Conservation (phyloP, 2,113 vertebrate species). For the Opisthocomus hoazin region DNA sequence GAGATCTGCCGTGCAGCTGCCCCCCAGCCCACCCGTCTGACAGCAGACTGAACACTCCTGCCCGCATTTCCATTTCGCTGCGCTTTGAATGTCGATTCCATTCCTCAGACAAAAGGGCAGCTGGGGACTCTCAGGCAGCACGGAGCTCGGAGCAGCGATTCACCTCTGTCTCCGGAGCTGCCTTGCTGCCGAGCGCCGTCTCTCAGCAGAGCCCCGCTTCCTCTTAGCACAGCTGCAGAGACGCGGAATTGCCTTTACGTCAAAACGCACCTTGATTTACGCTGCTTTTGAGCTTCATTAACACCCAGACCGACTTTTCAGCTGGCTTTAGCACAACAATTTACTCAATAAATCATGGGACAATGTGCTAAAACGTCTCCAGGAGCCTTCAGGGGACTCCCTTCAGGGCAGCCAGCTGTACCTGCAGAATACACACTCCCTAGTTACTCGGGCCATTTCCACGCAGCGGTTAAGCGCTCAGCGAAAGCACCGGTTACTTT, state of each 20-base stretch:
- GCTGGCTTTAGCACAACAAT: too few species aligned
- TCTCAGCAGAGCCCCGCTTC: not conserved
- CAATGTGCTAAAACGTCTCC: too few species aligned
- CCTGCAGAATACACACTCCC: too few species aligned
- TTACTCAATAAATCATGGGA: too few species aligned
- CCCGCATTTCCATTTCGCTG: not conserved
- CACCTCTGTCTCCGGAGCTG: not conserved
- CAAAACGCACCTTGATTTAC: not conserved
- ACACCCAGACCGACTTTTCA: not conserved
- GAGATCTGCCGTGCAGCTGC: not conserved
- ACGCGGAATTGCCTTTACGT: not conserved
- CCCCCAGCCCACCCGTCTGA: not conserved
- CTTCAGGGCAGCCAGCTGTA: too few species aligned
- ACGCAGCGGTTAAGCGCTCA: rapidly evolving
- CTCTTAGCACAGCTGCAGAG: not conserved
- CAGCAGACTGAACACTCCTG: not conserved
- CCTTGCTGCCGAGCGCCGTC: not conserved
- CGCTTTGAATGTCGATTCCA: not conserved
- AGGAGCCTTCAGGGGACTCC: too few species aligned
- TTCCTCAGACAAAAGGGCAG: not conserved
- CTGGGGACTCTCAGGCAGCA: not conserved
- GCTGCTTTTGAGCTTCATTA: not conserved
- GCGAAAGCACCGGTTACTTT: not conserved
- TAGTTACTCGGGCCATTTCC: not conserved
- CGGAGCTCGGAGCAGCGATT: not conserved